phyloP scores from a whole-genome alignment of 2,113 vertebrate genomes.

The Melierax canorus region DNA sequence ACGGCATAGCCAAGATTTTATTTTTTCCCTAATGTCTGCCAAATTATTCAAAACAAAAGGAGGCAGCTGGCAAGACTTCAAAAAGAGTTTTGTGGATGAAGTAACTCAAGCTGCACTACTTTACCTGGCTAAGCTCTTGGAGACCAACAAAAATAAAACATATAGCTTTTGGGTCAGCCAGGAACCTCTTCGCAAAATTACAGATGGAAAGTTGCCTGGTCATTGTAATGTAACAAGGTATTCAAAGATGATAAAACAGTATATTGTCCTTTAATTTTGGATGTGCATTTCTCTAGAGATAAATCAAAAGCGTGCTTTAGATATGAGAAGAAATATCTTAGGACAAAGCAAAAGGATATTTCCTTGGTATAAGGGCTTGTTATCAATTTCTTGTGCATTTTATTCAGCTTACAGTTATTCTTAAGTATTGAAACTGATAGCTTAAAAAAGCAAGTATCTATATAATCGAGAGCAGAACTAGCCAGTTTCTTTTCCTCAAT shows the following conservation, averaged over 20 bases:
- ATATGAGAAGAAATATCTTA: background rate
- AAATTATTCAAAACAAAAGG: conserved; percentile 18
- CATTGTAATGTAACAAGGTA: background rate
- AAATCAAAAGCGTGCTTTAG: background rate
- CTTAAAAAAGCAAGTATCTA: background rate
- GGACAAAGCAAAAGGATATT: background rate
- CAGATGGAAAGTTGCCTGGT: background rate
- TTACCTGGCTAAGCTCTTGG: conserved; percentile 10
- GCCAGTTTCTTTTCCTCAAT: background rate
- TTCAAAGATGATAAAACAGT: background rate
- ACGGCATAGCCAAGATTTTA: background rate
- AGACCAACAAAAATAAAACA: conserved; percentile 26
- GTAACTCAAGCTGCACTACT: conserved; percentile 2
- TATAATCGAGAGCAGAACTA: background rate
- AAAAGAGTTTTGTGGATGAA: background rate
- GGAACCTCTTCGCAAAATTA: background rate
- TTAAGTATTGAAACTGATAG: background rate
- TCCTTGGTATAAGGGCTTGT: background rate
- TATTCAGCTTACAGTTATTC: background rate
- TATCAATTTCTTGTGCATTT: background rate
- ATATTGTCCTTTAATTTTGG: background rate
- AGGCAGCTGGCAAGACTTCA: conserved; percentile 15
- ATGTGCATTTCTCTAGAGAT: background rate
- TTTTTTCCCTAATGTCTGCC: background rate
- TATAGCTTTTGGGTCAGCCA: background rate